phyloP scores from a whole-genome alignment of 2,113 vertebrate species.

The Halichoeres trimaculatus region DNA sequence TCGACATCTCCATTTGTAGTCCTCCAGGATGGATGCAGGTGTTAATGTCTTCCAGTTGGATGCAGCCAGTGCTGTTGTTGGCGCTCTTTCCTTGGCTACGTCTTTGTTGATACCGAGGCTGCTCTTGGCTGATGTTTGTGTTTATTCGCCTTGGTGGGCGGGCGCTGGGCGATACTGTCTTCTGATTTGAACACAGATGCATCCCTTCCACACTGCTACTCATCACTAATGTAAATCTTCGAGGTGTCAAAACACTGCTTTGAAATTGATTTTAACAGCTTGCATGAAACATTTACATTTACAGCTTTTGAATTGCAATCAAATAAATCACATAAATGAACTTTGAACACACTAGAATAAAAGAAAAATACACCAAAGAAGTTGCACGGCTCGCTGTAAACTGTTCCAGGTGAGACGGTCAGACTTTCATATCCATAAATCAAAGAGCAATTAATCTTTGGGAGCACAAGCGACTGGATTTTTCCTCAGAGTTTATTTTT shows the following conservation, averaged over 20 bases:
- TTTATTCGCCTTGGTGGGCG: background rate
- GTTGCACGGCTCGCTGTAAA: no score
- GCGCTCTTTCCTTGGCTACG: background rate
- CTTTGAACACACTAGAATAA: no score
- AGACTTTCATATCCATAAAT: conserved; percentile 1
- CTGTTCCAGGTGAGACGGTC: background rate
- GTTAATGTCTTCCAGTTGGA: background rate
- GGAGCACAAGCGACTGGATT: background rate
- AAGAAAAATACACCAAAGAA: no score
- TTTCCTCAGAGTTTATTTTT: background rate
- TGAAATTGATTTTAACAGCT: background rate
- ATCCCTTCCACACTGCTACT: background rate
- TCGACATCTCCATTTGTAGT: background rate
- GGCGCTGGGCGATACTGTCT: background rate
- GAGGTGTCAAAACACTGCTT: background rate
- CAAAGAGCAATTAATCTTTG: background rate
- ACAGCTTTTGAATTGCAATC: background rate
- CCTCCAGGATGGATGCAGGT: background rate
- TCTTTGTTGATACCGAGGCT: background rate
- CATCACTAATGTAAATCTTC: no score
- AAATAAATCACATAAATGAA: background rate
- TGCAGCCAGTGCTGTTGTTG: background rate
- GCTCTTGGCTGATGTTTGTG: background rate
- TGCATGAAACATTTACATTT: background rate
- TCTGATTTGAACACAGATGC: background rate